Evolutionary conservation across 2,797 vertebrate species (phyloP), one percentile per base, ranked within the genome.

Genomic region (Takifugu rubripes): DNA sequence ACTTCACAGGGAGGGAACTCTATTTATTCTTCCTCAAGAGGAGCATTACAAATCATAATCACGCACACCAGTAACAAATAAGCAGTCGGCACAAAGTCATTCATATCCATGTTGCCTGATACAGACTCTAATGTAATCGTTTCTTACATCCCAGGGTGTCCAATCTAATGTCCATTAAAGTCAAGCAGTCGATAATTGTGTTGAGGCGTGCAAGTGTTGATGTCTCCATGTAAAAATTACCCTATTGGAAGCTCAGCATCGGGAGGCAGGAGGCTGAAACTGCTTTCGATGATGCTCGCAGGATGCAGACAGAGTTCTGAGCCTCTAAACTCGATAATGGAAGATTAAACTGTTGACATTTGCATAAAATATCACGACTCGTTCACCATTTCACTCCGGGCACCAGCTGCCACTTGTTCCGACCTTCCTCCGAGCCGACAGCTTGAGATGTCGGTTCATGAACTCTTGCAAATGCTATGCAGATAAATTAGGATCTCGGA

Each of bases 401-500:
- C 61, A 36, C 31, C 55, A 1, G 36, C 25, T 44, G 26, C 12
- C 62, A 14, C 36, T 61, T 6, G 47, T 44, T 61, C 43, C 54
- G 69, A 75, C 75, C 68, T 69, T 59, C 67, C 63, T 61, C 52
- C 54, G 33, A 74, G 64, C 47, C 11, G 1, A 40, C 4, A 46
- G 25, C 24, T 33, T 24, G 54, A 42, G 59, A 67, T 26, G 25
- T 46, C 21, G 36, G 64, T 54, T 58, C 70, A 82, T 56, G 59
- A 55, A 52, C 54, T 54, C 60, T 17, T 51, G 64, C 75, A 70
- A 77, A 75, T 59, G 71, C 65, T 70, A 77, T 79, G 80, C 78
- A 75, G 72, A 67, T 78, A 75, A 78, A 82, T 84, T 75, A 83
- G 80, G 77, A 70, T 72, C 81, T 81, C 75, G 79, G 77, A 63